phyloP scores from a whole-genome alignment of 2,888 invertebrate species.

The Amphiduros pacificus region DNA sequence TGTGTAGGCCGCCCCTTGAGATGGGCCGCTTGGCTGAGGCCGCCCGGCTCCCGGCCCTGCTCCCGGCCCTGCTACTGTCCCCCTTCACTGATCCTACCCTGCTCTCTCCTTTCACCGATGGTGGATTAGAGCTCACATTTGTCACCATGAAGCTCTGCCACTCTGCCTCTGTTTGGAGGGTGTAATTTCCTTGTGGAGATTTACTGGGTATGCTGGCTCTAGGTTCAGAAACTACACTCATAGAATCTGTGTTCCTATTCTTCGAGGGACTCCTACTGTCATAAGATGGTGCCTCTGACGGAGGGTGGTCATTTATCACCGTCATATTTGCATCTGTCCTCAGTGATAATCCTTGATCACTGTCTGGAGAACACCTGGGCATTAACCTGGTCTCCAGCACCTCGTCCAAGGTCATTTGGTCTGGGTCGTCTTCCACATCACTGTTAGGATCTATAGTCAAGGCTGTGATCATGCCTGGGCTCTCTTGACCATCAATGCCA shows the following conservation, averaged over 20 bases:
- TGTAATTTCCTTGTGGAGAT: too few relatives aligned
- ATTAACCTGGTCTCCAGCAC: conserved; percentile 34
- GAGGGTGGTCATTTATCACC: background rate
- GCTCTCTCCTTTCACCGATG: too few relatives aligned
- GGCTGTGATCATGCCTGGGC: conserved; percentile 38
- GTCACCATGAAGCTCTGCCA: too few relatives aligned
- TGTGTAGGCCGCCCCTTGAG: conserved; percentile 23
- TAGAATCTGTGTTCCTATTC: too few relatives aligned
- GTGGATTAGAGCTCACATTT: too few relatives aligned
- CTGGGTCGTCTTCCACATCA: conserved; percentile 31
- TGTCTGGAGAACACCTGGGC: background rate
- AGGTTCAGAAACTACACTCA: too few relatives aligned
- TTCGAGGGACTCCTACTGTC: too few relatives aligned
- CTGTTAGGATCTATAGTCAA: conserved; percentile 35
- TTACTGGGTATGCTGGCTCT: too few relatives aligned
- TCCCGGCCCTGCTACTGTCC: too few relatives aligned
- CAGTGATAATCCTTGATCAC: conserved; percentile 6
- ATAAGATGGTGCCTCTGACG: too few relatives aligned
- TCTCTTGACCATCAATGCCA: conserved; percentile 32
- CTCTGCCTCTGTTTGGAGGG: too few relatives aligned
- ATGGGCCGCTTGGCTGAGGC: conserved; percentile 19
- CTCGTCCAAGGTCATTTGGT: conserved; percentile 38
- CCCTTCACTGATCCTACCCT: too few relatives aligned
- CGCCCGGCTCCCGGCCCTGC: conserved; percentile 15
- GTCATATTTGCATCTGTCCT: background rate